Base-by-base conservation (phyloP, 2,888 invertebrate species). In the Orgyia antiqua region DNA sequence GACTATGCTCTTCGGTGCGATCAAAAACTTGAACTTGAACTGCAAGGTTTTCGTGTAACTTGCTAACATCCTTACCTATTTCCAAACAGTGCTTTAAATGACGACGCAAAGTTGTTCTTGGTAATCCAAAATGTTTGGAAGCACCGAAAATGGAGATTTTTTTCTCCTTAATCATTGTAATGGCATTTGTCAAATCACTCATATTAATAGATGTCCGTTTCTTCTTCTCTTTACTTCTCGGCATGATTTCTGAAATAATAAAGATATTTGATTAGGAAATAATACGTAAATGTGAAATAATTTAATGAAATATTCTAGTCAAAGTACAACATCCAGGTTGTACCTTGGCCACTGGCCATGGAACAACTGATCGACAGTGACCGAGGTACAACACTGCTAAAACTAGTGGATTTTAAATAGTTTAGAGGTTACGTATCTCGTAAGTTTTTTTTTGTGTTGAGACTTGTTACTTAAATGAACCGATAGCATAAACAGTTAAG, bases 1-100 rank as follows among this genome's bases (percentile, higher is more conserved):
- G 35, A 19, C 10, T 24, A 13, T 18, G 24, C 9, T 35, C 25
- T 32, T 32, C 29, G 7, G 18, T 15, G n/a, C 15, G 18, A 24
- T 29, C 13, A 24, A 35, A 39, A 27, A 39, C 32, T 31, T 30
- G 26, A n/a, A n/a, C n/a, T 5, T 15, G 3, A 15, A 25, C 40
- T 26, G 27, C 13, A 24, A 40, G 31, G 28, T 41, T 38, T 31
- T 38, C 19, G 29, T 31, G 40, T 35, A 40, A 31, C 17, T 44
- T 27, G 33, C 36, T 39, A 33, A 33, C 38, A 33, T 29, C 33
- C 21, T 36, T 39, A 36, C 33, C 42, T 36, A 24, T 36, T 31
- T 42, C 31, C 42, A 42, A 27, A 15, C 17, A 15, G 27, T 32
- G 27, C 24, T 27, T 27, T 27, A 27, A 27, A 32, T 27, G 32